These are phyloP conservation scores for Sinosuthora webbiana DNA, from an alignment of 2,113 vertebrate species.

Conservation along the genomic window DNA sequence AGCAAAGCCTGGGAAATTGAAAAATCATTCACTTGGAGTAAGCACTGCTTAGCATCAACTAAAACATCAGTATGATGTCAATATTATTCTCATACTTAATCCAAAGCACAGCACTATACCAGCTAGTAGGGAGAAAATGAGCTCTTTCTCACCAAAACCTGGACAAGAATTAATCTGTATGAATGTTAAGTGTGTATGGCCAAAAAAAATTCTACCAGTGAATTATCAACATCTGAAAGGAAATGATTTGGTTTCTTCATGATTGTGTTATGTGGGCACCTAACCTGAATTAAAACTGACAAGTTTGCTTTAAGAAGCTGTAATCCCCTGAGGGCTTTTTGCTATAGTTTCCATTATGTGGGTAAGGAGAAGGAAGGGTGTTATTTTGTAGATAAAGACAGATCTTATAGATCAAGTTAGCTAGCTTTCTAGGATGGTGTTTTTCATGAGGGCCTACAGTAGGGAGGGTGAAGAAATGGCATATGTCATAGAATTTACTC, in stretches of 20 bases:
- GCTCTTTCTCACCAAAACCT: neutral
- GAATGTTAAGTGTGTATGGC: neutral
- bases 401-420: neutral
- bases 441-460: neutral
- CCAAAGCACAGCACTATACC: neutral
- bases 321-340: neutral
- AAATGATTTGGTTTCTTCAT: slow-evolving; percentile 6
- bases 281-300: slow-evolving; percentile 50
- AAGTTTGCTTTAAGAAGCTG: slow-evolving; percentile 42
- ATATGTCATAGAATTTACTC: neutral
- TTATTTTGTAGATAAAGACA: neutral
- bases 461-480: neutral
- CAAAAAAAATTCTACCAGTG: neutral
- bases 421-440: neutral
- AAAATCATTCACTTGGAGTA: neutral
- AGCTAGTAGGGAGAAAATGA: neutral
- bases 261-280: neutral
- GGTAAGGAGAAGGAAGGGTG: neutral
- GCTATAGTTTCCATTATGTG: neutral
- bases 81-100: neutral
- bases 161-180: neutral
- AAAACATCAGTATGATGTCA: neutral
- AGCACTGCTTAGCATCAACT: neutral
- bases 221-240: neutral
- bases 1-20: neutral